These are phyloP conservation scores for Ochropacha duplaris DNA, from an alignment of 2,888 invertebrate species.

Conservation along the genomic window DNA sequence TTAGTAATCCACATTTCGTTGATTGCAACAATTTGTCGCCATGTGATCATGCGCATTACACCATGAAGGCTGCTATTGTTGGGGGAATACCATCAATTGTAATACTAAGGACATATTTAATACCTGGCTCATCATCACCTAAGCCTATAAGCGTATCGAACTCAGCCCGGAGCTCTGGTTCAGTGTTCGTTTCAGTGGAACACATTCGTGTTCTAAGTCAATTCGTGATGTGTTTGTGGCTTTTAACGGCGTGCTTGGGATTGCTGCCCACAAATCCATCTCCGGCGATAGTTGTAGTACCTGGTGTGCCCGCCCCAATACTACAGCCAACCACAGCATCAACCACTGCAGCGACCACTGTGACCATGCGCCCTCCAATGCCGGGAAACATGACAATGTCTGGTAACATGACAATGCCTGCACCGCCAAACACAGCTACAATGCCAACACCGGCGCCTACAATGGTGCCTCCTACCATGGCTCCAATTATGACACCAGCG, in stretches of 20 bases:
- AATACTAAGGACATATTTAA: conserved; percentile 72
- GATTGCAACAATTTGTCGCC: conserved; percentile 78
- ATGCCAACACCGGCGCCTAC: conserved; percentile 27
- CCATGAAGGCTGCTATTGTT: conserved; percentile 79
- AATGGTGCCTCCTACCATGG: conserved; percentile 17
- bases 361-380: conserved; percentile 19
- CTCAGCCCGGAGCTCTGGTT: conserved; percentile 26
- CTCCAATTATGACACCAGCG: background rate
- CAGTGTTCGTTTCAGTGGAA: conserved; percentile 8
- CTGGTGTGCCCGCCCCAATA: conserved; percentile 69
- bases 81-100: conserved; percentile 74
- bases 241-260: conserved; percentile 76
- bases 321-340: conserved; percentile 61
- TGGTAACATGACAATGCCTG: background rate
- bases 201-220: background rate
- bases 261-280: conserved; percentile 60
- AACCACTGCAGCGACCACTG: conserved; percentile 39
- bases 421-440: conserved; percentile 14
- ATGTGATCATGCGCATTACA: conserved; percentile 65
- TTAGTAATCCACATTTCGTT: conserved; percentile 71
- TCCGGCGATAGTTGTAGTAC: conserved; percentile 56
- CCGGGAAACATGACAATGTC: conserved; percentile 12
- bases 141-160: conserved; percentile 40
- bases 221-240: conserved; percentile 72
- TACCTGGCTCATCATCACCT: conserved; percentile 55